A percentile compares a stretch with the other conserved stretches of the same genome.
Conservation (phyloP, 2,797 vertebrate species). For the Melanogrammus aeglefinus region DNA sequence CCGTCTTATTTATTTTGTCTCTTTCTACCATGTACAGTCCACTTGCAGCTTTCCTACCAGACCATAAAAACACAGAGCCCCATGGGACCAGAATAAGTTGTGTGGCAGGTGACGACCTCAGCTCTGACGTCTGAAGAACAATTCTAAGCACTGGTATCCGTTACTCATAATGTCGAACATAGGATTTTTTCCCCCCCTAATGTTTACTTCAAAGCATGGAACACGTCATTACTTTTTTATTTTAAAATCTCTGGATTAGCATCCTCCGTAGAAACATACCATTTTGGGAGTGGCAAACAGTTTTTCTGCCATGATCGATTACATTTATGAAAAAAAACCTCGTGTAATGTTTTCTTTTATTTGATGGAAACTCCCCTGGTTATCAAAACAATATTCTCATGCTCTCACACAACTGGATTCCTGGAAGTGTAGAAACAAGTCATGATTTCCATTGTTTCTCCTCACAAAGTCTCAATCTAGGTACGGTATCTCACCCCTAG, state of each 20-base stretch:
- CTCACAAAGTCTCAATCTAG: neutral
- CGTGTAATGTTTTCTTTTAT: neutral
- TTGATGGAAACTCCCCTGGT: neutral
- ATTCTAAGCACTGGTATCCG: neutral
- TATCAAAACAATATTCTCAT: slow-evolving; percentile 3
- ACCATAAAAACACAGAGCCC: neutral
- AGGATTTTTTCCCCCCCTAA: neutral
- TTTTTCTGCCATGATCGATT: neutral
- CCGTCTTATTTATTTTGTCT: neutral
- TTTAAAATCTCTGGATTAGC: neutral
- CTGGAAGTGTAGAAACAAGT: neutral
- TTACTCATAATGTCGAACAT: neutral
- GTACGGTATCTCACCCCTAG: slow-evolving; percentile 17
- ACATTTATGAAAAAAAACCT: neutral
- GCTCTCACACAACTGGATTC: neutral
- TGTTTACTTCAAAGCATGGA: neutral
- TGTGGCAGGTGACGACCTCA: slow-evolving; percentile 1
- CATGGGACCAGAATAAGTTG: neutral
- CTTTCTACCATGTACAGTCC: neutral
- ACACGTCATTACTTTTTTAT: neutral
- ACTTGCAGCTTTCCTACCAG: neutral
- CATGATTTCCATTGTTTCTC: neutral
- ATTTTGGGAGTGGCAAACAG: neutral
- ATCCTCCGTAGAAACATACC: neutral
- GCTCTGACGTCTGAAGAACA: neutral